Percentiles rank a stretch among this genome's conserved stretches.
These are phyloP conservation scores for Cerceris rybyensis DNA, from an alignment of 2,888 invertebrate genomes.

Conservation along the genomic window DNA sequence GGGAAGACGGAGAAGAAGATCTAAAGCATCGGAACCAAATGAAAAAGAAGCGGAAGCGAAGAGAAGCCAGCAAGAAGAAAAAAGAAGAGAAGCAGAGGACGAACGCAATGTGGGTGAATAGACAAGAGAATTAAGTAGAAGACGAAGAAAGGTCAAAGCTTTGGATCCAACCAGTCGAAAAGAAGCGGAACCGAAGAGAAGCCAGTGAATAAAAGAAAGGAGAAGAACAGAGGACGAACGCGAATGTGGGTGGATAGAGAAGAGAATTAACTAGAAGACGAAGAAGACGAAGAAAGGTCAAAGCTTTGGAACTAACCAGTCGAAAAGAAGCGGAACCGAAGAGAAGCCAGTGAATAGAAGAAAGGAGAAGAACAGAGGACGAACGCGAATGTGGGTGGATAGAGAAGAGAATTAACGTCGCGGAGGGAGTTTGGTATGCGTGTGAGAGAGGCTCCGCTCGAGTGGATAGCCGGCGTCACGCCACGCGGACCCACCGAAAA, in stretches of 20 bases:
- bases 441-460: conserved; percentile 66
- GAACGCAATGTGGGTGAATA: too few species aligned
- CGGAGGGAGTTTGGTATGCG: conserved; percentile 73
- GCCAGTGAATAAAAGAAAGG: conserved; percentile 43
- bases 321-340: conserved; percentile 3
- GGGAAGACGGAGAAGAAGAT: conserved; percentile 8
- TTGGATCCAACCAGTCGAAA: too few species aligned
- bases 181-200: conserved; percentile 14
- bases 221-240: conserved; percentile 44
- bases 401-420: conserved; percentile 67
- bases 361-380: conserved; percentile 45
- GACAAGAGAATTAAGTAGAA: too few species aligned
- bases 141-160: too few species aligned
- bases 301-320: too few species aligned
- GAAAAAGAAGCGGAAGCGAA: conserved; percentile 4
- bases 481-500: conserved; percentile 75
- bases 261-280: conserved; percentile 58
- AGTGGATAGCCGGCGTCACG: conserved; percentile 79
- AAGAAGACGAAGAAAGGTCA: too few species aligned
- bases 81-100: too few species aligned
- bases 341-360: conserved; percentile 34
- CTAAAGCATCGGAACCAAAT: too few species aligned
- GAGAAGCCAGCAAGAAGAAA: not conserved
- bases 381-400: conserved; percentile 58
- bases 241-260: conserved; percentile 61